phyloP scores from a whole-genome alignment of 2,113 vertebrate genomes.

The Takifugu flavidus region DNA sequence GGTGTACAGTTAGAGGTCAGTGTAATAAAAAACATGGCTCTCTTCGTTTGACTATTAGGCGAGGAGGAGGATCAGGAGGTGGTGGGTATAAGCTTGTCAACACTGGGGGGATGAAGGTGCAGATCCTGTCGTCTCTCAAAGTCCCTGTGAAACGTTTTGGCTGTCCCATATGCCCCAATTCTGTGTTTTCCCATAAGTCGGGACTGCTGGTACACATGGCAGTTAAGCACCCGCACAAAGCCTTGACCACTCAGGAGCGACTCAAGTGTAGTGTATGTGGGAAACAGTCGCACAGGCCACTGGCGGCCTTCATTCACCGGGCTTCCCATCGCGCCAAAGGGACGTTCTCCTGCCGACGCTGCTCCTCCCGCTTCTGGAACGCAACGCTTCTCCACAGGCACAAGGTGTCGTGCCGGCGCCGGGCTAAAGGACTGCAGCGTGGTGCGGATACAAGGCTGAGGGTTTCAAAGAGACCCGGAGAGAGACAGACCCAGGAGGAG shows the following conservation, averaged over 20 bases:
- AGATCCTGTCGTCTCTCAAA: constrained; percentile 72
- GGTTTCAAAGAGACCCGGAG: constrained; percentile 62
- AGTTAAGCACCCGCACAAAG: constrained; percentile 74
- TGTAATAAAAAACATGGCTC: constrained; percentile 69
- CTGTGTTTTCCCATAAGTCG: constrained; percentile 74
- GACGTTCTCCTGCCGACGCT: constrained; percentile 76
- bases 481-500: constrained; percentile 59
- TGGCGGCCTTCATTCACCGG: constrained; percentile 84
- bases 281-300: constrained; percentile 85
- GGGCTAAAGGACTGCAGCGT: constrained; percentile 63
- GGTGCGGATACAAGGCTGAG: constrained; percentile 62
- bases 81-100: constrained; percentile 73
- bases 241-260: constrained; percentile 75
- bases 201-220: constrained; percentile 77
- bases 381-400: constrained; percentile 74
- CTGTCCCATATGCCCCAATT: constrained; percentile 75
- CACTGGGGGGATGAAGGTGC: constrained; percentile 70
- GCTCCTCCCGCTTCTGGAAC: constrained; percentile 77
- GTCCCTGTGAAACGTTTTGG: constrained; percentile 76
- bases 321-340: constrained; percentile 74
- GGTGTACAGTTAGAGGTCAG: constrained; percentile 60
- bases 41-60: constrained; percentile 72
- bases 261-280: constrained; percentile 87
- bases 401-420: constrained; percentile 72
- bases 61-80: constrained; percentile 64